These are phyloP conservation scores for Laothoe populi DNA, from an alignment of 2,888 invertebrate genomes.

Conservation along the genomic window DNA sequence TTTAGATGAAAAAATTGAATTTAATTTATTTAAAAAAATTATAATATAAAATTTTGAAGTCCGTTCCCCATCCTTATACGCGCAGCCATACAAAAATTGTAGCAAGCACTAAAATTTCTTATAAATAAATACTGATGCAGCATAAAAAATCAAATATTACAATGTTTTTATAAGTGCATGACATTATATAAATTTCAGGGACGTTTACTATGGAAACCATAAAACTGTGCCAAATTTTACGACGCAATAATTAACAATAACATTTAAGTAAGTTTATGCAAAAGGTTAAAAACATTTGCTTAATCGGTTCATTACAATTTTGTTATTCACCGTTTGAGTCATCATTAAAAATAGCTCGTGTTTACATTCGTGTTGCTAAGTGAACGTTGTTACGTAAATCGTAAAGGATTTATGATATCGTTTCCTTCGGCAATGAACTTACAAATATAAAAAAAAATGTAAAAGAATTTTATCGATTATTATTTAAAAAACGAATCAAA, in stretches of 20 bases:
- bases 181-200: too few species aligned
- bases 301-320: conserved; percentile 30
- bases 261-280: conserved; percentile 30
- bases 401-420: neutral
- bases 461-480: neutral
- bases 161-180: neutral
- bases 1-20: too few species aligned
- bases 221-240: conserved; percentile 30
- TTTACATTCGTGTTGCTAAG: conserved; percentile 14
- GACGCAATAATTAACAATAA: conserved; percentile 34
- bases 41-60: too few species aligned
- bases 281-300: conserved; percentile 30
- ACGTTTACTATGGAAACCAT: neutral
- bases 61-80: too few species aligned
- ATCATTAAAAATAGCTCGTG: conserved; percentile 24
- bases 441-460: neutral
- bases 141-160: neutral
- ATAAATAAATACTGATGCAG: neutral
- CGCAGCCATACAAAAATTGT: neutral
- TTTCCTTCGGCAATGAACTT: neutral
- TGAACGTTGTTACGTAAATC: neutral
- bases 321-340: conserved; percentile 30
- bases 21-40: too few species aligned
- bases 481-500: conserved; percentile 15
- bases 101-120: neutral